Evolutionary conservation across 2,888 invertebrate species (phyloP), one percentile per base, ranked within the genome.

Genomic region (Zele albiditarsus): DNA sequence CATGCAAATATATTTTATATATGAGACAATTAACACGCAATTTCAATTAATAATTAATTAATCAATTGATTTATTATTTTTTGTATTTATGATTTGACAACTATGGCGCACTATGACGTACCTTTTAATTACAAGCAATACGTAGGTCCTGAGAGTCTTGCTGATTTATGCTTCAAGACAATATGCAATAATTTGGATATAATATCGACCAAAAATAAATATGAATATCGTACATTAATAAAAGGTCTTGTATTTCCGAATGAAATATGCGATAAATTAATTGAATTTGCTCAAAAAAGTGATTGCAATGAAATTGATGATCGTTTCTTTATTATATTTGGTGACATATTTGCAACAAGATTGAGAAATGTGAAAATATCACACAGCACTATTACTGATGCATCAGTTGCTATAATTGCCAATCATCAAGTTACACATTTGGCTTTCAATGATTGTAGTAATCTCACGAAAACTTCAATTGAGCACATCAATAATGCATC

Each of bases 381-480:
- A 70, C 93, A 95, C 85, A 93, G 95, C 28, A 91, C 92, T 53
- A 92, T 97, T 62, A 94, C 93, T 12, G 94, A 95, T 86, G 90
- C 91, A 77, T 94, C 95, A 74, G 89, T 97, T 67, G 91, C 92
- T 80, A 92, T 92, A 70, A 89, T 97, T 20, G 90, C 95, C 88
- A 91, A 92, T 68, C 97, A 97, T 89, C 93, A 93, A 79, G 91
- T 96, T 53, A 90, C 91, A 16, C 94, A 94, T 79, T 89, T 98
- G 66, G 95, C 96, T 81, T 90, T 97, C 79, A 92, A 93, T 74
- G 93, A 95, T 82, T 96, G 96, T 87, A 91, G 92, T 78, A 91
- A 92, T 79, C 89, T 97, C 62, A 93, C 94, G 0, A 90, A 92
- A 58, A 88, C 90, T 27, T 92, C 94, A 27, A 91, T 96, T 77